Conservation (phyloP, 35 echinoderm and acorn worm species). For the Ophioderma brevispina region DNA sequence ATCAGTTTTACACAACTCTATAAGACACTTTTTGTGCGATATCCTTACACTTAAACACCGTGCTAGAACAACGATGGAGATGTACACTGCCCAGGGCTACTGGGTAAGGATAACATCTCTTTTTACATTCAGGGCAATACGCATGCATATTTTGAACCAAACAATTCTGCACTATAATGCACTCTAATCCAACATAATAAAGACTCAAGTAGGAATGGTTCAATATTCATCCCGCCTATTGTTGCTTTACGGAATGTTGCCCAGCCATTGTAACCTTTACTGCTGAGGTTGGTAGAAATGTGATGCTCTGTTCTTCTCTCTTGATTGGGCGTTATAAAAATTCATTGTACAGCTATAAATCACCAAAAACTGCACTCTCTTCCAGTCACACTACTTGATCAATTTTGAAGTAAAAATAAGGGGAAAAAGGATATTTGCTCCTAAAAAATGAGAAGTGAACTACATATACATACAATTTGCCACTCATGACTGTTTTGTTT, state of each 20-base stretch:
- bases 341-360: background rate
- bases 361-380: too few species aligned
- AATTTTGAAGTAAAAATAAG: too few species aligned
- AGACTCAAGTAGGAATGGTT: background rate
- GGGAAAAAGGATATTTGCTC: too few species aligned
- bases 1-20: too few species aligned
- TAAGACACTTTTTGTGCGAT: too few species aligned
- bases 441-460: too few species aligned
- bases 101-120: background rate
- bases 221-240: background rate
- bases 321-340: background rate
- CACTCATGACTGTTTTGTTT: too few species aligned
- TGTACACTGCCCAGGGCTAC: too few species aligned
- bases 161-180: background rate
- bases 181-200: background rate
- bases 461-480: too few species aligned
- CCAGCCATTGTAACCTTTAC: background rate
- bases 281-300: background rate
- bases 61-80: too few species aligned
- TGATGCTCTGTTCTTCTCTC: background rate
- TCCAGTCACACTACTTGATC: too few species aligned
- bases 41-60: too few species aligned
- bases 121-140: background rate
- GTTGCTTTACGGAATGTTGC: background rate
- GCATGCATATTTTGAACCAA: background rate